These are phyloP conservation scores for Zoanthus sociatus DNA, from an alignment of 92 coral and sea anemone species.

Conservation along the genomic window DNA sequence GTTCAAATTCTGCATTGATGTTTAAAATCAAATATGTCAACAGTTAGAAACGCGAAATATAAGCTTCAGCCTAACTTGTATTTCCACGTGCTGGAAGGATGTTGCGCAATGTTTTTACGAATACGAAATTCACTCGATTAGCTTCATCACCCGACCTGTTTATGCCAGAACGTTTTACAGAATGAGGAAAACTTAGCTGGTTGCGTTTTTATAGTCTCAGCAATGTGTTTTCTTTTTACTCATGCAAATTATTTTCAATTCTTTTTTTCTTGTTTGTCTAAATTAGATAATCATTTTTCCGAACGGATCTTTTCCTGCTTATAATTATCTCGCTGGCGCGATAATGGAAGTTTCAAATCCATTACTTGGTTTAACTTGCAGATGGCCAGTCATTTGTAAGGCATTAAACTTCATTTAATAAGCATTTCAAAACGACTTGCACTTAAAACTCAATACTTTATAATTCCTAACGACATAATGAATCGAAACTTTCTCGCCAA, in stretches of 20 bases:
- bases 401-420: conserved; percentile 36
- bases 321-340: conserved; percentile 8
- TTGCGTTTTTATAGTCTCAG: conserved; percentile 10
- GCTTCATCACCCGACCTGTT: neutral
- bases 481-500: neutral
- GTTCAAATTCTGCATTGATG: too few species aligned
- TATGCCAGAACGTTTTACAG: conserved; percentile 15
- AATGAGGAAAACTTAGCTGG: conserved; percentile 7
- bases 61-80: too few species aligned
- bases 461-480: neutral
- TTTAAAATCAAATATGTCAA: too few species aligned
- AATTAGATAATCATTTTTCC: conserved; percentile 33
- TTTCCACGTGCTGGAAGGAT: neutral
- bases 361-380: conserved; percentile 30
- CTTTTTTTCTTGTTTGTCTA: conserved; percentile 27
- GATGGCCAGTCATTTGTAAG: conserved; percentile 34
- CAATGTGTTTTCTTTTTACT: conserved; percentile 30
- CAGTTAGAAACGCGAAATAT: too few species aligned
- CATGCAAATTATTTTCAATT: conserved; percentile 24
- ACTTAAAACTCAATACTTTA: neutral
- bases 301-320: neutral
- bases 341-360: conserved; percentile 15
- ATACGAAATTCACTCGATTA: neutral
- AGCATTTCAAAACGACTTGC: conserved; percentile 1
- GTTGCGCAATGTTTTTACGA: neutral